Evolutionary conservation across 2,888 invertebrate species (phyloP), one percentile per base, ranked within the genome.

Genomic region (Tenthredo distinguenda): DNA sequence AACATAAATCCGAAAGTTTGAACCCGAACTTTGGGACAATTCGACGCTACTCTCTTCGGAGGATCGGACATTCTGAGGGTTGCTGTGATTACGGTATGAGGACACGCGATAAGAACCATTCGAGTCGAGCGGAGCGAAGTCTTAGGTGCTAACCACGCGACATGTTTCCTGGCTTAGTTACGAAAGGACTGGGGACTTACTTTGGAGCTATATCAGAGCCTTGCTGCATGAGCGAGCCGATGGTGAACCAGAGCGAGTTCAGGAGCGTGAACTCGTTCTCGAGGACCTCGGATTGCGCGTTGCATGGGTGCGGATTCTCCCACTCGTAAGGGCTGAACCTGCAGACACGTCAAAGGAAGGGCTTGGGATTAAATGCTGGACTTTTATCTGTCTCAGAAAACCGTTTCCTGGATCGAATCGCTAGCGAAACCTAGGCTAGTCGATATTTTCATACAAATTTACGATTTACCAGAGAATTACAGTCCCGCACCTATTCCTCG

Each of bases 211-310:
- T 97, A 95, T 98, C 97, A 94, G 97, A 97, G 94, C 98, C 98
- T 95, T 98, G 98, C 95, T 98, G 98, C 97, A 98, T 97, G 95
- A 98, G 96, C 92, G 97, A 97, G 93, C 97, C 97, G 94, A 98
- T 97, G 94, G 98, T 98, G 95, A 98, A 98, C 98, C 98, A 98
- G 94, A 98, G 96, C 94, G 97, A 97, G 96, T 98, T 98, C 94
- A 97, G 96, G 93, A 98, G 95, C 91, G 97, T 97, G 96, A 98
- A 97, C 94, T 97, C 97, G 95, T 98, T 98, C 95, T 98, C 97
- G 94, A 98, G 95, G 92, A 97, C 96, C 93, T 97, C 97, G 90
- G 97, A 96, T 94, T 97, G 97, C 91, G 96, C 96, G 94, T 97
- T 96, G 95, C 97, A 97, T 93, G 96, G 96, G 95, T 97, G 96